Percentiles rank a stretch among this genome's conserved stretches.
phyloP scores from a whole-genome alignment of 1,140 invertebrate species.

The Macrobrachium nipponense region DNA sequence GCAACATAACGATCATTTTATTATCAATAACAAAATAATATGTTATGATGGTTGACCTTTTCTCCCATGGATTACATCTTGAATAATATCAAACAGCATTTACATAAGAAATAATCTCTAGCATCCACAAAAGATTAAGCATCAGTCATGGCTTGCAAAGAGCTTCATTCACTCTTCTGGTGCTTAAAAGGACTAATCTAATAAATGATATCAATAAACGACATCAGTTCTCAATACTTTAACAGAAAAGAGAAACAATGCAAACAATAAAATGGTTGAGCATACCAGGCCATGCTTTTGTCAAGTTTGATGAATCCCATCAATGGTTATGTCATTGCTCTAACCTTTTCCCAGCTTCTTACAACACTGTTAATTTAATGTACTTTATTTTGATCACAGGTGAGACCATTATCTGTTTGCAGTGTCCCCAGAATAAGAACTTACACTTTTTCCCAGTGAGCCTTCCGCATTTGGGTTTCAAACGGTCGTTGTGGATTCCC shows the following conservation, averaged over 20 bases:
- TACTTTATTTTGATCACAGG: not conserved
- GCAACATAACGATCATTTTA: too few relatives aligned
- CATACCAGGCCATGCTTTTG: not conserved
- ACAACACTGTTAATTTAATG: not conserved
- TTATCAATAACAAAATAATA: not conserved
- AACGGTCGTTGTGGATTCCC: not conserved
- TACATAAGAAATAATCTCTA: not conserved
- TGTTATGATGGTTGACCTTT: too few relatives aligned
- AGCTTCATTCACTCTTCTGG: too few relatives aligned
- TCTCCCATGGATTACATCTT: too few relatives aligned
- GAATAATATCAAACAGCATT: not conserved
- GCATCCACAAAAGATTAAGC: too few relatives aligned
- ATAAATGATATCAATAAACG: too few relatives aligned
- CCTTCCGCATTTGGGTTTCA: conserved; percentile 19
- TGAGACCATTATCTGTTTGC: not conserved
- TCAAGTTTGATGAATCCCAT: too few relatives aligned
- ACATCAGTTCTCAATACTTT: too few relatives aligned
- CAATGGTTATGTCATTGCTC: too few relatives aligned
- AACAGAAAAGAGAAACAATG: not conserved
- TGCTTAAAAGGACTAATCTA: too few relatives aligned
- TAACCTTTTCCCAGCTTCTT: not conserved
- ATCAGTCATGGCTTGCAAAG: too few relatives aligned
- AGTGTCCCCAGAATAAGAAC: not conserved
- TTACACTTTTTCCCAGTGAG: conserved; percentile 31
- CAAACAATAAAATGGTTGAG: not conserved